These are phyloP conservation scores for Neoaliturus tenellus DNA, from an alignment of 2,888 invertebrate genomes.

Conservation along the genomic window DNA sequence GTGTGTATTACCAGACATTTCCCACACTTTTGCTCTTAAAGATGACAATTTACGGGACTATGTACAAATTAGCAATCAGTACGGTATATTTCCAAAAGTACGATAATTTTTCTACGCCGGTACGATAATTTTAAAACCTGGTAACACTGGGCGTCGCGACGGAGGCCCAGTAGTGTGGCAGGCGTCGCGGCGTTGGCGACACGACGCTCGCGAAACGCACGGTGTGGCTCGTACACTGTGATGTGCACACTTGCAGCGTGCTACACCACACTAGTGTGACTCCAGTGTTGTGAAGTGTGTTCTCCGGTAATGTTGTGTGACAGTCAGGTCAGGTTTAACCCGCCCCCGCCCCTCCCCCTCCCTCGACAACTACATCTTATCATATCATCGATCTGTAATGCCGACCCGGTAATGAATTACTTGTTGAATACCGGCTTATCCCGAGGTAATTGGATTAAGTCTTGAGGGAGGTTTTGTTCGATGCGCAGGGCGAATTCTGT, in stretches of 20 bases:
- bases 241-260: background rate
- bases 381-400: slow-evolving; percentile 20
- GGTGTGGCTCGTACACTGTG: background rate
- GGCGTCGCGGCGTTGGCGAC: background rate
- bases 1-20: no score
- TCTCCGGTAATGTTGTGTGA: background rate
- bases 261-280: background rate
- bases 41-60: no score
- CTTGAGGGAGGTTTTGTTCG: background rate
- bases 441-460: background rate
- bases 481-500: no score
- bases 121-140: no score
- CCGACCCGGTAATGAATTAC: slow-evolving; percentile 19
- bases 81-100: no score
- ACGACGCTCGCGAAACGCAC: background rate
- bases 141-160: slow-evolving; percentile 39
- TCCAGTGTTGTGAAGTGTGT: background rate
- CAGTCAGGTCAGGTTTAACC: background rate
- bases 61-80: no score
- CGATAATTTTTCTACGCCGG: no score
- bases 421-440: slow-evolving; percentile 10
- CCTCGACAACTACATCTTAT: background rate
- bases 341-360: background rate
- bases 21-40: no score
- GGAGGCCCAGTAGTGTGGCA: background rate